phyloP scores from a whole-genome alignment of 2,113 vertebrate genomes.

The Gracilinanus agilis region DNA sequence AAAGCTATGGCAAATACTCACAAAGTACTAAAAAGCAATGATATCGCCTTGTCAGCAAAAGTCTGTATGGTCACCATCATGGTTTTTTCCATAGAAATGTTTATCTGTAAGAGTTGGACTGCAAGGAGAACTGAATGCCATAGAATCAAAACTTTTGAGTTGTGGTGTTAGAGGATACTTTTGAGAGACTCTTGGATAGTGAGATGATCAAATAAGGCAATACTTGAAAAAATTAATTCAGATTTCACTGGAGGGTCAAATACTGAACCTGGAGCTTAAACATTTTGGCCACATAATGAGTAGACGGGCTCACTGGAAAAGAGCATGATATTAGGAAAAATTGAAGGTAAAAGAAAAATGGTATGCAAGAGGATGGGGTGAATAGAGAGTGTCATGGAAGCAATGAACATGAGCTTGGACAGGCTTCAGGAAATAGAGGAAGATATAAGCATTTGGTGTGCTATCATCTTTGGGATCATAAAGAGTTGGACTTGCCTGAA shows the following conservation, averaged over 20 bases:
- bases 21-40: not conserved
- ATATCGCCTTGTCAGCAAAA: not conserved
- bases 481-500: not conserved
- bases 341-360: not conserved
- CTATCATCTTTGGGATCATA: not conserved
- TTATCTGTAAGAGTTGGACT: not conserved
- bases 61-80: not conserved
- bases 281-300: not conserved
- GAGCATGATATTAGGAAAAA: not conserved
- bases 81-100: not conserved
- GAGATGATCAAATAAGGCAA: not conserved
- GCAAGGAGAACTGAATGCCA: not conserved
- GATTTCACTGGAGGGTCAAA: not conserved
- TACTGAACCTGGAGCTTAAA: not conserved
- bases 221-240: not conserved
- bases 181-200: not conserved
- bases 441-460: not conserved
- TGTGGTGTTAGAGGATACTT: not conserved
- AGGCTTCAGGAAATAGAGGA: not conserved
- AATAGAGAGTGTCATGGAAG: not conserved
- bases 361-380: not conserved
- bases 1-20: not conserved
- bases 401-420: not conserved
- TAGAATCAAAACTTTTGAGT: not conserved
- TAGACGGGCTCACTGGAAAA: not conserved